phyloP scores from a whole-genome alignment of 2,888 invertebrate genomes.

The Sinodicranocentrus sp. region DNA sequence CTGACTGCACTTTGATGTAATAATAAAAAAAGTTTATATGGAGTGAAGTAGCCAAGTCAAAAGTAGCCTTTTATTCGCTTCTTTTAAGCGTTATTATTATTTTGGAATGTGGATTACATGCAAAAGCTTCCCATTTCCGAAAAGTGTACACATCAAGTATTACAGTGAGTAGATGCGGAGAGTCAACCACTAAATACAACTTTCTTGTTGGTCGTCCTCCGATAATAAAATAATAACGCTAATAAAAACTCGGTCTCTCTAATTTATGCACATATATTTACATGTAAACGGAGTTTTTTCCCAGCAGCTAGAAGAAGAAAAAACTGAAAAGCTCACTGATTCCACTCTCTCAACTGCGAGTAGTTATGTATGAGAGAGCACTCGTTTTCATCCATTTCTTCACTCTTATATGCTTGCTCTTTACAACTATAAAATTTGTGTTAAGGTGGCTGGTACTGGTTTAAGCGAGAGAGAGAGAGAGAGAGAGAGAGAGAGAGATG shows the following conservation, averaged over 20 bases:
- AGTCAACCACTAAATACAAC: too few species aligned
- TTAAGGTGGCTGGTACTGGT: slow-evolving; percentile 21
- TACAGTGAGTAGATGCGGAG: too few species aligned
- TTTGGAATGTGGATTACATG: too few species aligned
- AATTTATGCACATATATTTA: slow-evolving; percentile 77
- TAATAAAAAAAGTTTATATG: slow-evolving; percentile 17
- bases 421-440: slow-evolving; percentile 6
- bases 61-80: too few species aligned
- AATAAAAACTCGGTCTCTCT: slow-evolving; percentile 74
- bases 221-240: slow-evolving; percentile 74
- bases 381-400: not conserved
- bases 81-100: too few species aligned
- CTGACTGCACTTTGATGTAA: not conserved
- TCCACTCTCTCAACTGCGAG: not conserved
- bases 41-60: too few species aligned
- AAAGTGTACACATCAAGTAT: too few species aligned
- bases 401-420: not conserved
- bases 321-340: slow-evolving; percentile 36
- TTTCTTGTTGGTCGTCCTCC: slow-evolving; percentile 40
- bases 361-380: not conserved
- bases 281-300: slow-evolving; percentile 74
- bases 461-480: not conserved
- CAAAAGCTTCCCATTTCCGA: too few species aligned
- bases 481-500: not conserved
- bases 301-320: slow-evolving; percentile 51